phyloP scores from a whole-genome alignment of 2,888 invertebrate genomes.

The Chymomyza caudatula region DNA sequence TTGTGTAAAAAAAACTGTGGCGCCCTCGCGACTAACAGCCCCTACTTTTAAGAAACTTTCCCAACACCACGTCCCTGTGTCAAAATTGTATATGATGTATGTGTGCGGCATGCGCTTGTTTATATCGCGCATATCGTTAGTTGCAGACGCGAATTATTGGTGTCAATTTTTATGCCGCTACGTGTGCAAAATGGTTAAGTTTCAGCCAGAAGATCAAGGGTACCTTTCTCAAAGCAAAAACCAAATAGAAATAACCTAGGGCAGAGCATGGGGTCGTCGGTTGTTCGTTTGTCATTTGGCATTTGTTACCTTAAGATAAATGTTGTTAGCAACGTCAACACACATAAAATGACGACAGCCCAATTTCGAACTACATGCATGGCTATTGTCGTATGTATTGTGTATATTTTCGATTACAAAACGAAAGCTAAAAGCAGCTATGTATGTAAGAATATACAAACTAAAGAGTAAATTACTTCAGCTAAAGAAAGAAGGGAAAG shows the following conservation, averaged over 20 bases:
- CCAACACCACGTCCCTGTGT: slow-evolving; percentile 7
- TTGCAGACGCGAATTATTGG: slow-evolving; percentile 58
- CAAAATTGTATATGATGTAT: slow-evolving; percentile 59
- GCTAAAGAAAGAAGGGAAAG: not conserved
- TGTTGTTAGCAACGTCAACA: slow-evolving; percentile 14
- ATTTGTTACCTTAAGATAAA: slow-evolving; percentile 47
- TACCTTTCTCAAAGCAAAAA: too few relatives aligned
- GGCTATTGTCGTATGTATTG: not conserved
- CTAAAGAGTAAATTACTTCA: slow-evolving; percentile 14
- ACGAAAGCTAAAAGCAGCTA: slow-evolving; percentile 50
- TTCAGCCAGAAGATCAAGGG: slow-evolving; percentile 5
- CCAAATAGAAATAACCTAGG: not conserved
- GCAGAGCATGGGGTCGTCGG: not conserved
- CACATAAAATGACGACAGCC: slow-evolving; percentile 3
- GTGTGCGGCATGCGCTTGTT: slow-evolving; percentile 54
- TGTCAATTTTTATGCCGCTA: slow-evolving; percentile 73
- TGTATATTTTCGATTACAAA: slow-evolving; percentile 49
- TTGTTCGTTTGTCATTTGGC: not conserved
- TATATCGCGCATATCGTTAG: slow-evolving; percentile 55
- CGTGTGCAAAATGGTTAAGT: slow-evolving; percentile 69
- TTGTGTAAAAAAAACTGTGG: slow-evolving; percentile 63
- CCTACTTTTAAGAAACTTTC: not conserved
- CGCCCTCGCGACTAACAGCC: not conserved
- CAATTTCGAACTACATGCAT: not conserved
- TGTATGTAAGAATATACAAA: not conserved